These are phyloP conservation scores for Caenorhabditis sp. DNA, from an alignment of 2,888 invertebrate species.

Conservation along the genomic window DNA sequence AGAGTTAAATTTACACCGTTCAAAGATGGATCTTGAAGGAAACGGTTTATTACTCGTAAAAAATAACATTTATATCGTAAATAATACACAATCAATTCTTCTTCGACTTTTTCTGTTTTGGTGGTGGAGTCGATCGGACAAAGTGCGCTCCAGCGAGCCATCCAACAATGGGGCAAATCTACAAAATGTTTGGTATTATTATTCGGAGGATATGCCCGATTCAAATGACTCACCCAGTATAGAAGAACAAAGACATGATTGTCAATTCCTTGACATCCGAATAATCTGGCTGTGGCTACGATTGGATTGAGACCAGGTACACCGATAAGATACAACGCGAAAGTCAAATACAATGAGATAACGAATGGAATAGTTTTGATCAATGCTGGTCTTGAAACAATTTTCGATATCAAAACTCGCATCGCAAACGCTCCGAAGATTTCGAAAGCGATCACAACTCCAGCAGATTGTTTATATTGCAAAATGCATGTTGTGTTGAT, in stretches of 20 bases:
- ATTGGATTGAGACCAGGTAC: constrained; percentile 69
- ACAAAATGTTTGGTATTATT: constrained; percentile 1
- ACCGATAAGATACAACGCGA: constrained; percentile 61
- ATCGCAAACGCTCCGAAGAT: constrained; percentile 53
- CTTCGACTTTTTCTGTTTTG: background rate
- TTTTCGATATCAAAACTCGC: constrained; percentile 41
- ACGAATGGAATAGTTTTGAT: constrained; percentile 48
- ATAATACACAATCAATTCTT: background rate
- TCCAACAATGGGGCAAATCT: constrained; percentile 41
- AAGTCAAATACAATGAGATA: constrained; percentile 48
- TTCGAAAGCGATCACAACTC: constrained; percentile 52
- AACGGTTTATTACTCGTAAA: too few relatives aligned
- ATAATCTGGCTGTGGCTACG: constrained; percentile 60
- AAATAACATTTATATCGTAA: background rate
- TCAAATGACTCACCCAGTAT: constrained; percentile 53
- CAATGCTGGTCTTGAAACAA: constrained; percentile 30
- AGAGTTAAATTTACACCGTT: too few relatives aligned
- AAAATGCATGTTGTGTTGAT: constrained; percentile 54
- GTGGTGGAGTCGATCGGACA: background rate
- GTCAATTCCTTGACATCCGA: constrained; percentile 64
- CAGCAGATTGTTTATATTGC: constrained; percentile 54
- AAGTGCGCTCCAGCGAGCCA: constrained; percentile 31
- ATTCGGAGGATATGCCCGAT: background rate
- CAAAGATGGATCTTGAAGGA: too few relatives aligned
- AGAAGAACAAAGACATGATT: constrained; percentile 60